Evolutionary conservation across 2,797 vertebrate species (phyloP).

Genomic region (Labroides dimidiatus): DNA sequence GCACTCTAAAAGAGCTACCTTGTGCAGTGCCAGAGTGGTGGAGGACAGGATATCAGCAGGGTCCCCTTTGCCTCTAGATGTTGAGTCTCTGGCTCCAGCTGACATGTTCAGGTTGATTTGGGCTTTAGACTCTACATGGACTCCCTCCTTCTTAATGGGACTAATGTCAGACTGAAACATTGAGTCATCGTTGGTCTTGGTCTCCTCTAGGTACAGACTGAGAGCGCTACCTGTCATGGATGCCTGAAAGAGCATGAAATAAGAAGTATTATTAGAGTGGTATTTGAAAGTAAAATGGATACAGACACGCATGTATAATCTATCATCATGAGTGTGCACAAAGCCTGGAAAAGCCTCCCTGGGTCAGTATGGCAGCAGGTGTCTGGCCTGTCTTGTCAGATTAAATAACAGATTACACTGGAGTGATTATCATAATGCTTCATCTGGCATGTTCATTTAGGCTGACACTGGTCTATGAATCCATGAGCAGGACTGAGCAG

Average conservation of each 20-base stretch:
- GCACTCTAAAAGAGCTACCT: not conserved
- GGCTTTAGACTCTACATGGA: constrained; percentile 38
- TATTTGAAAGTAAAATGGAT: not conserved
- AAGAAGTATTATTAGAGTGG: not conserved
- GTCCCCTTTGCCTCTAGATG: constrained; percentile 47
- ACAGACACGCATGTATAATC: constrained; percentile 1
- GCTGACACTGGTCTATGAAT: constrained; percentile 76
- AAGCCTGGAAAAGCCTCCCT: constrained; percentile 24
- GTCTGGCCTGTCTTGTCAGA: constrained; percentile 62
- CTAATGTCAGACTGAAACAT: constrained; percentile 70
- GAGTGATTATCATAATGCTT: constrained; percentile 75
- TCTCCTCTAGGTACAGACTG: constrained; percentile 89
- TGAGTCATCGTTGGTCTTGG: constrained; percentile 74
- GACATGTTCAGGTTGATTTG: constrained; percentile 54
- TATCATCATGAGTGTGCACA: constrained; percentile 4
- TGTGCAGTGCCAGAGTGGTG: constrained; percentile 85
- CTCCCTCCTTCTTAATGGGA: constrained; percentile 59
- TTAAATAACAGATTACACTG: constrained; percentile 77
- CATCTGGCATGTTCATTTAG: constrained; percentile 62
- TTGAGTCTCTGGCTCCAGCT: constrained; percentile 27
- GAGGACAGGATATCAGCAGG: constrained; percentile 80
- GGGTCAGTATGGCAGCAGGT: constrained; percentile 60
- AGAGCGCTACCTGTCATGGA: constrained; percentile 93
- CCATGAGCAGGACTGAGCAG: constrained; percentile 67
- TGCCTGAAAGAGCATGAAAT: constrained; percentile 82